These are phyloP conservation scores for Anoplophora glabripennis DNA, from an alignment of 1,140 invertebrate genomes.

Conservation along the genomic window DNA sequence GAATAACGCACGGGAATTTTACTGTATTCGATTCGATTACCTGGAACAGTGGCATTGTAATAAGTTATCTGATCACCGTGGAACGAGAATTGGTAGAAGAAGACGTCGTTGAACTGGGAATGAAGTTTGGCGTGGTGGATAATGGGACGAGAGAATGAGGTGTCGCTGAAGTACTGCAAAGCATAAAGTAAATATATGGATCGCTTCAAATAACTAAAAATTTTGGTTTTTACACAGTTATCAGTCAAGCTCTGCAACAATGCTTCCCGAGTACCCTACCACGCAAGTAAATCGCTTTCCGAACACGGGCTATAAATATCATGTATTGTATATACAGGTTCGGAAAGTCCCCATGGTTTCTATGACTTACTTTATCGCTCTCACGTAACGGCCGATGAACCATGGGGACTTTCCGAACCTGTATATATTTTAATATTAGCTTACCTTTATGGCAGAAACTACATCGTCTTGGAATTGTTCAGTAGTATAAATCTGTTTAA, in stretches of 20 bases:
- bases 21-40: no score
- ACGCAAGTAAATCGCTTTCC: no score
- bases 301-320: no score
- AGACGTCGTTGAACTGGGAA: slow-evolving; percentile 26
- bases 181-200: background rate
- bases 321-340: background rate
- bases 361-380: no score
- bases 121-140: slow-evolving; percentile 25
- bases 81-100: slow-evolving; percentile 38
- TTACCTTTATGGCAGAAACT: background rate
- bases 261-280: background rate
- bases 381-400: no score
- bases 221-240: background rate
- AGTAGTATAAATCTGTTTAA: background rate
- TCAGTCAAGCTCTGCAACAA: background rate
- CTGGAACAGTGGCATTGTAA: no score
- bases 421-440: no score
- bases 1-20: no score
- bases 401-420: no score
- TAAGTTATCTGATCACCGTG: slow-evolving; percentile 1
- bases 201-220: background rate
- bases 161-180: slow-evolving; percentile 27
- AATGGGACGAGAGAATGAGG: slow-evolving; percentile 4
- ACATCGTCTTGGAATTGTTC: background rate
- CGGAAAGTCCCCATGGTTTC: no score